Evolutionary conservation across 2,797 vertebrate species (phyloP), one percentile per base, ranked within the genome.

Genomic region (Hypotaenidia philippensis): DNA sequence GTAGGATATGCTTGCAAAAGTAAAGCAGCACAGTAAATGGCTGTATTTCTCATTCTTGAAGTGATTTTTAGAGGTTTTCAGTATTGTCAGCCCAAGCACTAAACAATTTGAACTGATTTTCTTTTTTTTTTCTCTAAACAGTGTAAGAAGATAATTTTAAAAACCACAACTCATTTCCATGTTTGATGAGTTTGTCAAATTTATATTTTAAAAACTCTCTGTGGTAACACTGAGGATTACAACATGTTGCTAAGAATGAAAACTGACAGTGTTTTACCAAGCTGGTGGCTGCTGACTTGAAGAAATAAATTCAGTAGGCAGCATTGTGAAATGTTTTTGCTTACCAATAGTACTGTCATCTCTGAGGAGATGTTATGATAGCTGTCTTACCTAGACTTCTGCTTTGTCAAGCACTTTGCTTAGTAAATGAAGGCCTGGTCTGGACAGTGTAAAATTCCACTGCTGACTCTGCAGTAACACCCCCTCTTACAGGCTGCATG

Each of bases 401-500:
- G n/a, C 63, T 90, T 89, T 72, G 75, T 66, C 25, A 38, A 65
- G 44, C 7, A 10, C 16, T 60, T 69, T 8, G 21, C 16, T 71
- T 69, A 5, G 23, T 79, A 91, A 65, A 38, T 50, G 50, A 84
- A 16, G 8, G 65, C 20, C 38, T 64, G n/a, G 11, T 72, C 31
- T 57, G 31, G 44, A 32, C 8, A 4, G 3, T 38, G 38, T 65
- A 50, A 84, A 82, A n/a, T 83, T 47, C 20, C 13, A 19, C 26
- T 81, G 25, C 11, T 69, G 40, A 10, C 20, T 60, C 5, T 56
- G 34, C 45, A 32, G 29, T 60, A 36, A 29, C 19, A 41, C 3
- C 9, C 1, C 2, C 3, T 81, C 27, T 72, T 0, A 2, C 83
- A 23, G 8, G 8, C 5, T 56, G 6, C 7, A 3, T 29, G 10